phyloP scores from a whole-genome alignment of 2,888 invertebrate genomes.

The Teleiodes luculella region DNA sequence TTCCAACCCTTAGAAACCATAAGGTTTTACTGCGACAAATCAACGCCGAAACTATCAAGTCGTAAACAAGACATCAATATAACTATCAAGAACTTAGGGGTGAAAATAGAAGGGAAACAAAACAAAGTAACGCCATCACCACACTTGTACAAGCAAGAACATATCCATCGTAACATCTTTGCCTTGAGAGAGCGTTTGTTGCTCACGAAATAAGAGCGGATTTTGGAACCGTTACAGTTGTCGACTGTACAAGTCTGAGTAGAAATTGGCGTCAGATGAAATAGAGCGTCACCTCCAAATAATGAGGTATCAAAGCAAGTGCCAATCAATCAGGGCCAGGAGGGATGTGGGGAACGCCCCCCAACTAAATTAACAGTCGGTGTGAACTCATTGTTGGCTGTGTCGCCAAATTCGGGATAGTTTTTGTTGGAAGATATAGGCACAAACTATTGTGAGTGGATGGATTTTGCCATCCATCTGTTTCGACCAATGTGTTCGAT shows the following conservation, averaged over 20 bases:
- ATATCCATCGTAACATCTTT: too few relatives aligned
- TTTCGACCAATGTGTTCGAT: too few relatives aligned
- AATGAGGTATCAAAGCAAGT: slow-evolving; percentile 8
- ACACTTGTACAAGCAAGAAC: neutral
- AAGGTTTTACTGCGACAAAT: too few relatives aligned
- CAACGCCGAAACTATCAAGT: neutral
- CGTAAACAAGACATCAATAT: neutral
- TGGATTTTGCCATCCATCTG: too few relatives aligned
- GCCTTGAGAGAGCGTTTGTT: too few relatives aligned
- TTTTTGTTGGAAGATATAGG: too few relatives aligned
- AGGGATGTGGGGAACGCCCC: neutral
- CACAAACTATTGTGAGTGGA: too few relatives aligned
- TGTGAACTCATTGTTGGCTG: neutral
- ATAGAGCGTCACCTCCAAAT: neutral
- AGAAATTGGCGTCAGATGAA: too few relatives aligned
- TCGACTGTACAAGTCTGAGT: too few relatives aligned
- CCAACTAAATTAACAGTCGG: neutral
- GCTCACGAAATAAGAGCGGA: too few relatives aligned
- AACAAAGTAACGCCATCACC: neutral
- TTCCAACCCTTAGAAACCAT: too few relatives aligned
- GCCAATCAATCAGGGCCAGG: slow-evolving; percentile 2
- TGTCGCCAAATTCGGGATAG: neutral
- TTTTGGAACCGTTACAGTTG: too few relatives aligned
- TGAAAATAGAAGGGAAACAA: neutral
- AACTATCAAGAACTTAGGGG: neutral